A percentile compares a stretch with the other conserved stretches of the same genome.
Conservation (phyloP, 1,140 invertebrate genomes). For the Sinella curviseta region DNA sequence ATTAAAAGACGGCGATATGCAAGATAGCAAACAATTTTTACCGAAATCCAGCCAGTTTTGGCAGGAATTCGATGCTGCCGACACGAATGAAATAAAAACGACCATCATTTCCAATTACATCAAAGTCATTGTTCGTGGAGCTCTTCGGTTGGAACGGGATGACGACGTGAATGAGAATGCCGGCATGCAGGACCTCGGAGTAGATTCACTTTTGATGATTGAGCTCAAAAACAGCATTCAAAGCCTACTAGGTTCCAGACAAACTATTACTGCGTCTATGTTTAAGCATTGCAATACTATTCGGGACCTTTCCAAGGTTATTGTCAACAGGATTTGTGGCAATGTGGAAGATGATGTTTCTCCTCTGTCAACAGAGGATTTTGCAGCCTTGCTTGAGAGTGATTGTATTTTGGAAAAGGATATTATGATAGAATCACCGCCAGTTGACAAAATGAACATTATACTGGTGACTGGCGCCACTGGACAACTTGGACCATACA, state of each 20-base stretch:
- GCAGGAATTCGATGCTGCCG: not conserved
- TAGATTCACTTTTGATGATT: conserved; percentile 1
- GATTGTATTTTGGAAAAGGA: too few relatives aligned
- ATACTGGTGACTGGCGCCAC: too few relatives aligned
- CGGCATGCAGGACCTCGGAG: not conserved
- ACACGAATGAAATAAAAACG: not conserved
- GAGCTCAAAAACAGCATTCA: not conserved
- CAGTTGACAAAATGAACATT: too few relatives aligned
- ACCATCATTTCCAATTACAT: not conserved
- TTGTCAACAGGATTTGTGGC: not conserved
- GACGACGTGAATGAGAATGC: not conserved
- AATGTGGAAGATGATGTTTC: not conserved
- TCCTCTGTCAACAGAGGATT: too few relatives aligned
- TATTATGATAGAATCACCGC: too few relatives aligned
- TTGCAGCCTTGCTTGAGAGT: too few relatives aligned
- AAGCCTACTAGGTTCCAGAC: not conserved
- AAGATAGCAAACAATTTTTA: not conserved
- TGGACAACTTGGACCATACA: too few relatives aligned
- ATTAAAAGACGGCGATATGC: not conserved
- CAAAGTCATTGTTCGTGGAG: not conserved
- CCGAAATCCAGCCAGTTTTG: not conserved
- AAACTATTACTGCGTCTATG: not conserved
- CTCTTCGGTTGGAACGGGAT: not conserved
- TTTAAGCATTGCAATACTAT: not conserved
- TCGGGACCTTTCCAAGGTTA: not conserved